These are phyloP conservation scores for Hydropsyche betteni DNA, from an alignment of 2,888 invertebrate genomes.

Conservation along the genomic window DNA sequence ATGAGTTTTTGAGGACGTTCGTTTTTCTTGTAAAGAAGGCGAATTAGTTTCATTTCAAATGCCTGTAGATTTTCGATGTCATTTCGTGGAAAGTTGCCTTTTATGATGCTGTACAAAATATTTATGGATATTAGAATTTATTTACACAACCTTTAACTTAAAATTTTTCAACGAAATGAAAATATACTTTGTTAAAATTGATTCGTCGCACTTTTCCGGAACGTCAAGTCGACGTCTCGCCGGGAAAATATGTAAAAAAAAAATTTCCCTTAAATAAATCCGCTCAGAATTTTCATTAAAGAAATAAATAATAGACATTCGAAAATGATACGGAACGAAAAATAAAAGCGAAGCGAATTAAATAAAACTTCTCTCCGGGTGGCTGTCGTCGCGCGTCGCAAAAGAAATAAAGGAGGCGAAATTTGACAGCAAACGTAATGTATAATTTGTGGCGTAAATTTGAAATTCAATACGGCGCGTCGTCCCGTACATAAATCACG, in stretches of 20 bases:
- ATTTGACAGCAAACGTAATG: constrained; percentile 34
- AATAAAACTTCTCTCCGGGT: constrained; percentile 3
- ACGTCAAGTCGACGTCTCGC: neutral
- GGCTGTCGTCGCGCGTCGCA: constrained; percentile 27
- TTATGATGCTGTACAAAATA: too few relatives aligned
- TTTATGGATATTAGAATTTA: too few relatives aligned
- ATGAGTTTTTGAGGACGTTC: too few relatives aligned
- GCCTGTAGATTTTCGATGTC: too few relatives aligned
- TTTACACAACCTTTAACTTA: too few relatives aligned
- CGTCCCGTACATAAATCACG: constrained; percentile 23
- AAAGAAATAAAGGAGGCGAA: constrained; percentile 22
- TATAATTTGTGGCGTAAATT: constrained; percentile 32
- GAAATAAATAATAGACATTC: constrained; percentile 3
- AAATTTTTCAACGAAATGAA: neutral
- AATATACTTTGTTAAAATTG: neutral
- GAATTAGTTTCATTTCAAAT: neutral
- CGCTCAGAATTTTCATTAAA: constrained; percentile 5
- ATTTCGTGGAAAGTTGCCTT: too few relatives aligned
- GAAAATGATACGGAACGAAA: too few relatives aligned
- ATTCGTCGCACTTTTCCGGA: neutral
- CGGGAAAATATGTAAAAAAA: neutral
- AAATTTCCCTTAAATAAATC: neutral
- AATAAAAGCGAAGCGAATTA: constrained; percentile 4
- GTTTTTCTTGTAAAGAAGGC: too few relatives aligned
- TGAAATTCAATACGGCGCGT: constrained; percentile 29